Percentiles rank a stretch among this genome's conserved stretches.
Evolutionary conservation across 2,888 invertebrate species (phyloP).

Genomic region (Cepaea hortensis): DNA sequence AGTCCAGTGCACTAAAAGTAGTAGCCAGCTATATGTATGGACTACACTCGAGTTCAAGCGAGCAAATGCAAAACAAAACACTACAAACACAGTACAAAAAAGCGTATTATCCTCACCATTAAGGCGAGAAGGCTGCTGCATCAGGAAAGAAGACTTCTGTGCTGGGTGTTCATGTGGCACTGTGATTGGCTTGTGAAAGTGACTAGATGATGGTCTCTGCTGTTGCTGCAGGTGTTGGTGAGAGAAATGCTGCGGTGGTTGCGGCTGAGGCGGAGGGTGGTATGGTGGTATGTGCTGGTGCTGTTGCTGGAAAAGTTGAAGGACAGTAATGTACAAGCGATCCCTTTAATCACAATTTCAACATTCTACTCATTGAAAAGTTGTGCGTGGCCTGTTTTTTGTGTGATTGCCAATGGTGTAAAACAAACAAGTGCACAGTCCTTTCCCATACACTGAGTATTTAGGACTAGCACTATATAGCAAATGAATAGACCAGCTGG

Average conservation of each 20-base stretch:
- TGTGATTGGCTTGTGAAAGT: slow-evolving; percentile 51
- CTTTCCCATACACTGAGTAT: no score
- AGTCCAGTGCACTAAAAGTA: no score
- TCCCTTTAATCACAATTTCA: not conserved
- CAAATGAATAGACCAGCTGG: no score
- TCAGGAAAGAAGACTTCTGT: slow-evolving; percentile 27
- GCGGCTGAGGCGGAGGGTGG: slow-evolving; percentile 49
- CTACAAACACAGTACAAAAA: no score
- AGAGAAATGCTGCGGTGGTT: slow-evolving; percentile 68
- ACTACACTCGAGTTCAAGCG: no score
- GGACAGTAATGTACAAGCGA: not conserved
- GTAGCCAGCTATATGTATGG: no score
- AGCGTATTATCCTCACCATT: slow-evolving; percentile 5
- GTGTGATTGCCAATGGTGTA: not conserved
- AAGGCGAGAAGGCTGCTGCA: slow-evolving; percentile 47
- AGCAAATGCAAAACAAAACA: no score
- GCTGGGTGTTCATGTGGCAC: slow-evolving; percentile 36
- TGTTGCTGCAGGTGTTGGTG: slow-evolving; percentile 81
- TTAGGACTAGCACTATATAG: no score
- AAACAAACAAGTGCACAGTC: no score
- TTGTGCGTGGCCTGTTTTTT: not conserved
- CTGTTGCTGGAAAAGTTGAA: slow-evolving; percentile 36
- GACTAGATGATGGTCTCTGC: slow-evolving; percentile 56
- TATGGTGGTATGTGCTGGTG: slow-evolving; percentile 49
- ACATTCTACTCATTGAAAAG: not conserved